Base-by-base conservation (phyloP, 2,888 invertebrate species). In the Coremacera marginata region DNA sequence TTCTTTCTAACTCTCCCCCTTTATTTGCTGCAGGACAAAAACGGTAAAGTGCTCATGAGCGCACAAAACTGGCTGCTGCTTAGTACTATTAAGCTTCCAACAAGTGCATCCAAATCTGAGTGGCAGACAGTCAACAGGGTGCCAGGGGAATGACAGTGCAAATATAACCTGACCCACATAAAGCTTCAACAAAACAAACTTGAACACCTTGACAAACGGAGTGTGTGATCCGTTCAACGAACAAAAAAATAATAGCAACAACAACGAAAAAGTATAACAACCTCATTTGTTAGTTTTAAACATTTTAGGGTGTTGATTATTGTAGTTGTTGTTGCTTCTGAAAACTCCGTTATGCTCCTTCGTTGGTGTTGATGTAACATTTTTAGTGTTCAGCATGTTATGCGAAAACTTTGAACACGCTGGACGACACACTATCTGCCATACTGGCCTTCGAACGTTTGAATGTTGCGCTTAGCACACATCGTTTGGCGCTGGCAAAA, bases 341-440 rank as follows among this genome's bases (percentile, higher is more conserved):
- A 14, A 16, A 19, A 60, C 60, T 27, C 27, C 25, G 16, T 27
- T 27, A 60, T 60, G 8, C 27, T 11, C 5, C 2, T 27, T 14
- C 27, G 14, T 27, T 60, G 27, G 60, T 25, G 25, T 60, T 27
- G 16, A 1, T 44, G 55, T 19, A 19, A 52, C 1, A 37, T n/a
- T 16, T 65, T 27, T 65, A 65, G 63, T 34, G 63, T 34, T n/a
- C 63, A 34, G 37, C 31, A 65, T 65, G 34, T 34, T 63, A 65
- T 65, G 5, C 34, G 63, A n/a, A 65, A 65, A 65, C 63, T 65
- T 65, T 37, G n/a, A 34, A n/a, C 62, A 31, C 62, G 31, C 62
- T 5, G 62, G 62, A 62, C n/a, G n/a, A n/a, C n/a, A n/a, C 62
- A 62, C 62, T 3, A 1, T 62, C n/a, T 5, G n/a, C 63, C n/a